These are phyloP conservation scores for Sinhomidia bicolor DNA, from an alignment of 2,888 invertebrate genomes.

Conservation along the genomic window DNA sequence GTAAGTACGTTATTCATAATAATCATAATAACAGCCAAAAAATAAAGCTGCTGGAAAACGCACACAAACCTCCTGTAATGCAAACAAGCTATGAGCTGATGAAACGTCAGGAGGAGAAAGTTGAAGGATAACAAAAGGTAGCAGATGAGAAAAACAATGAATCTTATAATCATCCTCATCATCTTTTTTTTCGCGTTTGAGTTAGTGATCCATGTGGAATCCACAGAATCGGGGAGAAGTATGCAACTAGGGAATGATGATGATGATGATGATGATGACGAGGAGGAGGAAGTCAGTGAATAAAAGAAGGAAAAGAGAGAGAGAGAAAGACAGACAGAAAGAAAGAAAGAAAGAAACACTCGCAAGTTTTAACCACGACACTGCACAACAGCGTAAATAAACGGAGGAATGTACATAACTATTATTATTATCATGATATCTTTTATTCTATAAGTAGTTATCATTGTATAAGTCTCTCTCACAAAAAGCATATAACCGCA, in stretches of 20 bases:
- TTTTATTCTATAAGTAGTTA: too few species aligned
- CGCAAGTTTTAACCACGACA: slow-evolving; percentile 17
- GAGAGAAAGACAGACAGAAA: neutral
- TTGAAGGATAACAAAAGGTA: slow-evolving; percentile 65
- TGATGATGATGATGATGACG: too few species aligned
- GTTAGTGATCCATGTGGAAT: slow-evolving; percentile 71
- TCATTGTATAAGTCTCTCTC: too few species aligned
- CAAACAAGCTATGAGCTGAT: slow-evolving; percentile 4
- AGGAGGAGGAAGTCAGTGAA: neutral
- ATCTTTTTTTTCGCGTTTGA: slow-evolving; percentile 63
- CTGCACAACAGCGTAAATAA: slow-evolving; percentile 20
- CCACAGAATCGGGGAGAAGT: slow-evolving; percentile 10
- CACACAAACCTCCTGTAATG: too few species aligned
- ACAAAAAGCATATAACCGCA: too few species aligned
- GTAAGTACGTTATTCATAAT: too few species aligned
- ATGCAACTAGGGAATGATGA: slow-evolving; percentile 43
- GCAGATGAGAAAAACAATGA: slow-evolving; percentile 72
- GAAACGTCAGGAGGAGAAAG: slow-evolving; percentile 62
- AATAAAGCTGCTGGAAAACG: too few species aligned
- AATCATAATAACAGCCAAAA: too few species aligned
- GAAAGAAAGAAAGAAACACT: slow-evolving; percentile 23
- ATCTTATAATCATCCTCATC: slow-evolving; percentile 72
- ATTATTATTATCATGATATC: too few species aligned
- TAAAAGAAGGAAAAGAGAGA: neutral
- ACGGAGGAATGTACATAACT: neutral